Evolutionary conservation across 2,113 vertebrate genomes (phyloP).

Genomic region (Silurus glanis): DNA sequence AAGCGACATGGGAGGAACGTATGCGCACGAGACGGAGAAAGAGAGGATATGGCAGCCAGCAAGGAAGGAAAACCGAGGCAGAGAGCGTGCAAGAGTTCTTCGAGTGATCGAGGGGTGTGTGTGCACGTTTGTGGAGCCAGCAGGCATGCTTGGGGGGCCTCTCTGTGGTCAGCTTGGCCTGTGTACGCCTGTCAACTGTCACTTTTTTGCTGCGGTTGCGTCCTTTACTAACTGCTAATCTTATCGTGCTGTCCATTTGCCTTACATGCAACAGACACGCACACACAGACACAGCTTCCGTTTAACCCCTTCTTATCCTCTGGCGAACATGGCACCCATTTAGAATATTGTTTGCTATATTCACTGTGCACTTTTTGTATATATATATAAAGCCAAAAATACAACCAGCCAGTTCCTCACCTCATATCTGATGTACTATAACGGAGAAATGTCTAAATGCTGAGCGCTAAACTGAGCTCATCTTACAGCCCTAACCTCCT

Average conservation of each 20-base stretch:
- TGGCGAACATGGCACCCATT: background rate
- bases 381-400: background rate
- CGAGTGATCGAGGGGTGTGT: background rate
- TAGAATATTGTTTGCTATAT: background rate
- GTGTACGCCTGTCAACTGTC: conserved; percentile 62
- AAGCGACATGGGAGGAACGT: background rate
- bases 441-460: background rate
- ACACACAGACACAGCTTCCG: background rate
- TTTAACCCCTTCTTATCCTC: conserved; percentile 43
- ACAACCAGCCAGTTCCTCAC: conserved; percentile 21
- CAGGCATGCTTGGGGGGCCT: conserved; percentile 22
- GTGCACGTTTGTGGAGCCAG: background rate
- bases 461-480: conserved; percentile 6
- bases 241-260: conserved; percentile 64
- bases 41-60: background rate
- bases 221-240: conserved; percentile 66
- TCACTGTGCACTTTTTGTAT: background rate
- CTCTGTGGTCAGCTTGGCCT: conserved; percentile 44
- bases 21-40: too few species aligned
- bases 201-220: conserved; percentile 57
- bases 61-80: background rate
- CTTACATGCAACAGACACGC: conserved; percentile 47
- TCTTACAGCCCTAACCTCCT: conserved; percentile 58
- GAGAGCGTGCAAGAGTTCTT: background rate
- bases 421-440: conserved; percentile 3